phyloP scores from a whole-genome alignment of 53 echinoderm and acorn worm species.

The Luidia sarsii region DNA sequence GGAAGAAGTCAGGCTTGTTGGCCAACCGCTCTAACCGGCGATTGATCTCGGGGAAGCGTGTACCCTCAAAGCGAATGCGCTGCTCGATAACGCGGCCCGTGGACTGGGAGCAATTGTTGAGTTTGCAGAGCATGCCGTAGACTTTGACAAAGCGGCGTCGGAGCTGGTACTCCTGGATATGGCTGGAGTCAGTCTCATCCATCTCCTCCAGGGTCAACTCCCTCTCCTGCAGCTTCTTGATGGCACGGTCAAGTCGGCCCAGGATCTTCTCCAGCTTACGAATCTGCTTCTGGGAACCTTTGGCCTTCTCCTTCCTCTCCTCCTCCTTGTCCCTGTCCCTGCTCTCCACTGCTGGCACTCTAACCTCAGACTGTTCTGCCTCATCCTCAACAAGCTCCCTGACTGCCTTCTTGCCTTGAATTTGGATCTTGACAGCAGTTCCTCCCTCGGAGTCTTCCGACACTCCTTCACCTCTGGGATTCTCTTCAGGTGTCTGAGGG shows the following conservation, averaged over 20 bases:
- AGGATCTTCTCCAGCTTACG: constrained; percentile 69
- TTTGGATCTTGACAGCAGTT: neutral
- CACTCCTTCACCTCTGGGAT: neutral
- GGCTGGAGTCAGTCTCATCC: constrained; percentile 70
- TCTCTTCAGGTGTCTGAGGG: no score
- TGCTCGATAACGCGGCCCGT: constrained; percentile 81
- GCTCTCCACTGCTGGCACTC: neutral
- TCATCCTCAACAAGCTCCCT: no score
- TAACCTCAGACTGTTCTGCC: no score
- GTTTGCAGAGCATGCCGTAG: constrained; percentile 78
- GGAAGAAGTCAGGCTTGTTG: constrained; percentile 76
- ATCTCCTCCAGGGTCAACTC: constrained; percentile 89
- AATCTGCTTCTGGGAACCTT: constrained; percentile 63
- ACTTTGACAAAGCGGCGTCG: constrained; percentile 76
- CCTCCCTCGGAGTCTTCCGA: neutral
- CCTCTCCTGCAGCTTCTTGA: constrained; percentile 75
- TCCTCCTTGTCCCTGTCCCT: constrained; percentile 3
- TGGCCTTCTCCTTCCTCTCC: constrained; percentile 21
- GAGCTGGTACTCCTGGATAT: constrained; percentile 84
- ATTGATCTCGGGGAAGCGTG: constrained; percentile 87
- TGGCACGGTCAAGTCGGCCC: constrained; percentile 64
- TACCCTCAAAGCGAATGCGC: constrained; percentile 65
- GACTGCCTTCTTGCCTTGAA: neutral
- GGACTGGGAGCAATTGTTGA: constrained; percentile 61
- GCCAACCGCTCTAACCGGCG: constrained; percentile 66